phyloP scores from a whole-genome alignment of 2,113 vertebrate genomes.

The Coregonus clupeaformis region DNA sequence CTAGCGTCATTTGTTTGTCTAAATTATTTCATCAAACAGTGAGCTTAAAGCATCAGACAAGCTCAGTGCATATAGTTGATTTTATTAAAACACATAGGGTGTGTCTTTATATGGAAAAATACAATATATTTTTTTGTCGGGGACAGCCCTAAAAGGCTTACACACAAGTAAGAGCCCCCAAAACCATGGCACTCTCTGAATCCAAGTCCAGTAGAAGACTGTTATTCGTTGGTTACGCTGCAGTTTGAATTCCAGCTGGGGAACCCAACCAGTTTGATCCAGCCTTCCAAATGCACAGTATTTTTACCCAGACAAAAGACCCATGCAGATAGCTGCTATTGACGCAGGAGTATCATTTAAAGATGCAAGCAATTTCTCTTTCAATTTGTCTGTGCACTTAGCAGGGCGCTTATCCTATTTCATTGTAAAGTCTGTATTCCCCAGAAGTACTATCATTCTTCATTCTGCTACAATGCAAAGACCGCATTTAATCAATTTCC shows the following conservation, averaged over 20 bases:
- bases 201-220: not conserved
- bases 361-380: constrained; percentile 17
- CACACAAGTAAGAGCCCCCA: too few species aligned
- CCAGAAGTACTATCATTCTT: constrained; percentile 7
- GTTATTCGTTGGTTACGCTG: not conserved
- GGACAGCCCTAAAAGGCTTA: too few species aligned
- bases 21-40: too few species aligned
- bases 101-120: too few species aligned
- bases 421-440: not conserved
- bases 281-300: not conserved
- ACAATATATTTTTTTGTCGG: too few species aligned
- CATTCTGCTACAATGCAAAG: constrained; percentile 1
- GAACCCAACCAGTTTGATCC: not conserved
- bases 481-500: not conserved
- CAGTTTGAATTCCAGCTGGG: not conserved
- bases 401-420: not conserved
- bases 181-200: too few species aligned
- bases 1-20: too few species aligned
- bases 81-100: too few species aligned
- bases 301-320: not conserved
- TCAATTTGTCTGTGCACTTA: not conserved
- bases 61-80: too few species aligned
- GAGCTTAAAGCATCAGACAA: too few species aligned
- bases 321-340: constrained; percentile 7
- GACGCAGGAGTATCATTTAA: constrained; percentile 1